Conservation (phyloP, 2,888 invertebrate species). For the Pandemis heparana region DNA sequence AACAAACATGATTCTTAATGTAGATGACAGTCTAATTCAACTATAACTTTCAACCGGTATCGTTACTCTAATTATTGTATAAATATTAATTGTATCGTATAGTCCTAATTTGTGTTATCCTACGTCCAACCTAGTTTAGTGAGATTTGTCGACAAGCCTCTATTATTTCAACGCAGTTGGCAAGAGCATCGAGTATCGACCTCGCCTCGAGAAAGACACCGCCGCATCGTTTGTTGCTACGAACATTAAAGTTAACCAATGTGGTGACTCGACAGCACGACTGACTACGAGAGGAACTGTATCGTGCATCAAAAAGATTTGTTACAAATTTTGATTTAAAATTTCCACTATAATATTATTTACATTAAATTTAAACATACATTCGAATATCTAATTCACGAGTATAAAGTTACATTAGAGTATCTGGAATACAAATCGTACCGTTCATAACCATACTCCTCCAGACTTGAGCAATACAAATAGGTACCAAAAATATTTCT, state of each 20-base stretch:
- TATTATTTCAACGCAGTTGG: conserved; percentile 64
- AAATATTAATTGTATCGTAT: conserved; percentile 69
- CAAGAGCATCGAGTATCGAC: conserved; percentile 59
- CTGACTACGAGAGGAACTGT: conserved; percentile 83
- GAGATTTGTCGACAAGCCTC: conserved; percentile 71
- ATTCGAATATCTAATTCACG: conserved; percentile 56
- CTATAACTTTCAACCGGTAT: conserved; percentile 68
- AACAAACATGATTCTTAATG: conserved; percentile 57
- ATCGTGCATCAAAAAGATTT: conserved; percentile 81
- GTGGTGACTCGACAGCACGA: conserved; percentile 79
- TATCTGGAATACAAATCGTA: conserved; percentile 64
- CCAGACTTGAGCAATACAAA: conserved; percentile 79
- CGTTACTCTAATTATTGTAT: conserved; percentile 69
- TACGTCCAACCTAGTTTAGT: conserved; percentile 62
- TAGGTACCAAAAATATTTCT: conserved; percentile 81
- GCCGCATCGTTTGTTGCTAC: conserved; percentile 48
- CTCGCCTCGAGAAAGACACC: conserved; percentile 72
- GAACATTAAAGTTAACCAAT: conserved; percentile 61
- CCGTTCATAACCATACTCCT: conserved; percentile 66
- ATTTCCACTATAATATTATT: conserved; percentile 60
- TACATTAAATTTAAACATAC: conserved; percentile 67
- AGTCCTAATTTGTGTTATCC: conserved; percentile 69
- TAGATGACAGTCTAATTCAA: conserved; percentile 52
- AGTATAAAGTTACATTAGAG: conserved; percentile 58
- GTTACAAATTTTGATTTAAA: conserved; percentile 77